Base-by-base conservation (phyloP, 37 sponge, comb jelly and placozoan genomes). In the Aplysina aerophoba region DNA sequence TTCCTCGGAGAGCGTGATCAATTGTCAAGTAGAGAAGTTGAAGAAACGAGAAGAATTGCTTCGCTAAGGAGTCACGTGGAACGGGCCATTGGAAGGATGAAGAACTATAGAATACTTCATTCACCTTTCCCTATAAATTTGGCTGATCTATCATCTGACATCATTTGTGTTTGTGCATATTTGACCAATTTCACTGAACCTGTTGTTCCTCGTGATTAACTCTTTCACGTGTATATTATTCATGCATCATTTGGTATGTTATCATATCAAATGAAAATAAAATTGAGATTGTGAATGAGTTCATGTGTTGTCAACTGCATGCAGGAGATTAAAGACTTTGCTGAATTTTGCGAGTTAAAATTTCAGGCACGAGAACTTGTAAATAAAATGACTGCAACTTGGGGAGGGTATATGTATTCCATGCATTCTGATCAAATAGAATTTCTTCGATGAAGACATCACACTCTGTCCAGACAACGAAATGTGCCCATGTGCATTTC, bases 1-100 rank as follows among this genome's bases (percentile, higher is more conserved):
- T n/a, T n/a, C n/a, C n/a, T n/a, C n/a, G n/a, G n/a, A n/a, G n/a
- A n/a, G n/a, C n/a, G n/a, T n/a, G n/a, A n/a, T n/a, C n/a, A n/a
- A n/a, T n/a, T n/a, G n/a, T n/a, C n/a, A n/a, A n/a, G n/a, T 19
- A 67, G 75, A 31, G 53, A 41, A 50, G 56, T 86, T 15, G 55
- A 59, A n/a, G 13, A 67, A 4, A 86, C 87, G 13, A 59, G 81
- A 35, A 79, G 71, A 44, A 79, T 86, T 30, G 81, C 81, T 8
- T 50, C 81, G 6, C 5, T 86, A 24, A 4, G 87, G 3, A 79
- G 62, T 4, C 87, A 86, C 41, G 80, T 79, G 31, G 87, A 86
- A 58, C 35, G 87, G 5, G 80, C 81, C 39, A 86, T 86, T 27
- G 81, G 22, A 4, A 13, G 81, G 24, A 64, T 86, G 15, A 86